Evolutionary conservation across 1,140 invertebrate species (phyloP).

Genomic region (Acromyrmex charruanus): DNA sequence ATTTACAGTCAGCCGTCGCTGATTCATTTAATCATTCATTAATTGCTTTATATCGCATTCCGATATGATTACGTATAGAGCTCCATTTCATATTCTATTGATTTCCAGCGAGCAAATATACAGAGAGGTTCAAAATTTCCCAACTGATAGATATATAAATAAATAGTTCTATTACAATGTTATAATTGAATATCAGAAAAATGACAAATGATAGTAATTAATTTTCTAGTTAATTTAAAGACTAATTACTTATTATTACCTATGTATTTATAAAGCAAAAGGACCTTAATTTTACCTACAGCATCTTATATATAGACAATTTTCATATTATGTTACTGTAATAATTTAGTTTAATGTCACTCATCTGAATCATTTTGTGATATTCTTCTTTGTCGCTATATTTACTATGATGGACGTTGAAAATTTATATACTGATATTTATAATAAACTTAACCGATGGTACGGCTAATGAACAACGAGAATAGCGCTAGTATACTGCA

Average conservation of each 20-base stretch:
- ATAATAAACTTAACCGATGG: slow-evolving; percentile 11
- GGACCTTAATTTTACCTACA: not conserved
- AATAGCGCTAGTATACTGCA: not conserved
- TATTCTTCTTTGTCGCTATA: slow-evolving; percentile 24
- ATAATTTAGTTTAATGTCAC: slow-evolving; percentile 19
- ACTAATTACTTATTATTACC: not conserved
- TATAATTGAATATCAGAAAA: not conserved
- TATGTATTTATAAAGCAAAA: not conserved
- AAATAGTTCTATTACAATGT: not conserved
- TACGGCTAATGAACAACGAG: slow-evolving; percentile 22
- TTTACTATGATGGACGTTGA: not conserved
- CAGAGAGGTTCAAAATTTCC: not conserved
- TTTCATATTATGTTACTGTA: not conserved
- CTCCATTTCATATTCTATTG: slow-evolving; percentile 38
- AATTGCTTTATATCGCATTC: slow-evolving; percentile 53
- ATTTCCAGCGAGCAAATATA: slow-evolving; percentile 8
- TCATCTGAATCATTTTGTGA: slow-evolving; percentile 13
- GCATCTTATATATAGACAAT: not conserved
- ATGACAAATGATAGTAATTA: not conserved
- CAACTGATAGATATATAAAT: slow-evolving; percentile 18
- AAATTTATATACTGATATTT: slow-evolving; percentile 41
- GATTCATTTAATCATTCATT: slow-evolving; percentile 51
- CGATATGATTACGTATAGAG: slow-evolving; percentile 17
- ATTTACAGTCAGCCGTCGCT: slow-evolving; percentile 29
- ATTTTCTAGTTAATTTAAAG: not conserved